These are phyloP conservation scores for Stomatorhinus ivindoensis DNA, from an alignment of 2,113 vertebrate genomes.

Conservation along the genomic window DNA sequence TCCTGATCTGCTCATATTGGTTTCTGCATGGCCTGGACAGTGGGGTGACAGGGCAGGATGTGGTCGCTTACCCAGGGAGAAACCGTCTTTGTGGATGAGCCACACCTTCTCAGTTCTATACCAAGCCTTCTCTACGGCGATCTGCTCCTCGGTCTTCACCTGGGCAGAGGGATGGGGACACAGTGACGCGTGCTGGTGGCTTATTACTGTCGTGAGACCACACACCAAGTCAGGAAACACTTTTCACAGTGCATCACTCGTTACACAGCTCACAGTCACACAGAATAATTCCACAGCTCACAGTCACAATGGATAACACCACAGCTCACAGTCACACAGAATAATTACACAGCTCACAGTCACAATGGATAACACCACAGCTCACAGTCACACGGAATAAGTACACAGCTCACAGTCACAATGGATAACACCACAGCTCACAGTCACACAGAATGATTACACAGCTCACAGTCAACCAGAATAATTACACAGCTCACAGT, in stretches of 20 bases:
- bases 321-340: neutral
- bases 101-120: slow-evolving; percentile 89
- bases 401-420: neutral
- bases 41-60: neutral
- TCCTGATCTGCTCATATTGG: neutral
- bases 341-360: neutral
- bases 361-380: neutral
- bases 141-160: slow-evolving; percentile 89
- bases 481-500: neutral
- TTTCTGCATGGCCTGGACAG: neutral
- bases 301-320: neutral
- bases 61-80: slow-evolving; percentile 73
- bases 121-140: slow-evolving; percentile 79
- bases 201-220: neutral
- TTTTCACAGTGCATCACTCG: neutral
- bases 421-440: neutral
- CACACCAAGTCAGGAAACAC: slow-evolving; percentile 14
- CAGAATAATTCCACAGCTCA: neutral
- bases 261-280: neutral
- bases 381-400: neutral
- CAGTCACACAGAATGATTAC: neutral
- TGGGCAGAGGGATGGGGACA: slow-evolving; percentile 30
- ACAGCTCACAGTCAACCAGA: neutral
- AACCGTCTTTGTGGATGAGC: slow-evolving; percentile 94
- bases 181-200: neutral